These are phyloP conservation scores for Clarias laeviceps DNA, from an alignment of 2,797 vertebrate species.

Conservation along the genomic window DNA sequence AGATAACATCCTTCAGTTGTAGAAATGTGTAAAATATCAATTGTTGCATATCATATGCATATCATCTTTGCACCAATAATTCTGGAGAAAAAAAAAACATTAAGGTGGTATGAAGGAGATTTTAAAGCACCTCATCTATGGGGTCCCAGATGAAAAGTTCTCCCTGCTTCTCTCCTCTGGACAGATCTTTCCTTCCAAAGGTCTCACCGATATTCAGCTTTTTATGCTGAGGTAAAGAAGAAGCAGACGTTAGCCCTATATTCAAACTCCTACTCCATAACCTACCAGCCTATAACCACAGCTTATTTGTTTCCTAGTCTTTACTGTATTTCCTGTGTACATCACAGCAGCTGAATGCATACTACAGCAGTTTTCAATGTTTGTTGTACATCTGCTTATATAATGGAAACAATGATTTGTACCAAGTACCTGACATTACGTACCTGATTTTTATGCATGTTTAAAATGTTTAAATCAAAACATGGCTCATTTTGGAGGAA, in stretches of 20 bases:
- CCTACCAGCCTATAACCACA: not conserved
- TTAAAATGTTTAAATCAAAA: not conserved
- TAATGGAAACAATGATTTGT: not conserved
- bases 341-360: not conserved
- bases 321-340: not conserved
- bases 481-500: not conserved
- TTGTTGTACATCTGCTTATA: not conserved
- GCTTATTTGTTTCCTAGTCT: not conserved
- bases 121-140: constrained; percentile 86
- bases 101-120: not conserved
- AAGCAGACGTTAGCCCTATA: constrained; percentile 1
- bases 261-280: not conserved
- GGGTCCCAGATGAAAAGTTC: constrained; percentile 95
- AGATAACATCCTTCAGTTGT: not conserved
- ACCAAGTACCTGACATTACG: not conserved
- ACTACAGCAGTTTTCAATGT: not conserved
- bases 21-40: not conserved
- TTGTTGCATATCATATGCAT: not conserved
- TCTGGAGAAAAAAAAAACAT: not conserved
- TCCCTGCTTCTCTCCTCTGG: constrained; percentile 84
- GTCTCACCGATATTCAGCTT: constrained; percentile 86
- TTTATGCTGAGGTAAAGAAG: constrained; percentile 83
- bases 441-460: not conserved
- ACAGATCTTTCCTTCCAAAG: constrained; percentile 75
- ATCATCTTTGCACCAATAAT: not conserved